Percentiles rank a stretch among this genome's conserved stretches.
phyloP scores from a whole-genome alignment of 2,888 invertebrate species.

The Pecten maximus region DNA sequence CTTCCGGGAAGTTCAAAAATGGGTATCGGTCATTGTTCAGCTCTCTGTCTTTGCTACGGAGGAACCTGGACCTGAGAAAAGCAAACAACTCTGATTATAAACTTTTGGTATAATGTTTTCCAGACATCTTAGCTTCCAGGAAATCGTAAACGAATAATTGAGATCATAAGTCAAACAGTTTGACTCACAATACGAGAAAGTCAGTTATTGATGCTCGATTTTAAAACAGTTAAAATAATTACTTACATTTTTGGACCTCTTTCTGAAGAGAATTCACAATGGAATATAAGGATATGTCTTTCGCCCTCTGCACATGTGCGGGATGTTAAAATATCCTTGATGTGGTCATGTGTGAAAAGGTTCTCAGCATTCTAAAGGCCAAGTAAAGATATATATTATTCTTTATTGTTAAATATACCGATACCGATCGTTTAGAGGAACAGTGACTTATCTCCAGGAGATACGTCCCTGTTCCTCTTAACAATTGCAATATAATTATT shows the following conservation, averaged over 20 bases:
- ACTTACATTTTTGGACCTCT: slow-evolving; percentile 95
- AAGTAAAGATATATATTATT: neutral
- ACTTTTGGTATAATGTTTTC: neutral
- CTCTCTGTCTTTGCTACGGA: slow-evolving; percentile 91
- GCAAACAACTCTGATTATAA: slow-evolving; percentile 89
- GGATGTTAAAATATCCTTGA: neutral
- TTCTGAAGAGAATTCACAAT: slow-evolving; percentile 98
- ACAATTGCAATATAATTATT: too few species aligned
- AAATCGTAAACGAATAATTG: neutral
- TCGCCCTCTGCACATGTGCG: slow-evolving; percentile 53
- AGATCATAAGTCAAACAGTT: neutral
- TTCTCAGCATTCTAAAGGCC: neutral
- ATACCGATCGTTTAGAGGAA: too few species aligned
- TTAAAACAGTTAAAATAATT: neutral
- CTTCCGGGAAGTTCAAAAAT: too few species aligned
- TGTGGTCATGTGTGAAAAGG: neutral
- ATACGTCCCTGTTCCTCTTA: too few species aligned
- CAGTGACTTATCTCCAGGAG: too few species aligned
- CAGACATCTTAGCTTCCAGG: neutral
- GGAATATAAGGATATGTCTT: slow-evolving; percentile 92
- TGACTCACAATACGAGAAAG: too few species aligned
- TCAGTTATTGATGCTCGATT: too few species aligned
- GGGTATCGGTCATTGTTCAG: slow-evolving; percentile 90
- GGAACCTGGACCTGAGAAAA: slow-evolving; percentile 91
- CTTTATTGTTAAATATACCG: neutral